Evolutionary conservation across 2,797 vertebrate species (phyloP).

Genomic region (Ciconia nigra): DNA sequence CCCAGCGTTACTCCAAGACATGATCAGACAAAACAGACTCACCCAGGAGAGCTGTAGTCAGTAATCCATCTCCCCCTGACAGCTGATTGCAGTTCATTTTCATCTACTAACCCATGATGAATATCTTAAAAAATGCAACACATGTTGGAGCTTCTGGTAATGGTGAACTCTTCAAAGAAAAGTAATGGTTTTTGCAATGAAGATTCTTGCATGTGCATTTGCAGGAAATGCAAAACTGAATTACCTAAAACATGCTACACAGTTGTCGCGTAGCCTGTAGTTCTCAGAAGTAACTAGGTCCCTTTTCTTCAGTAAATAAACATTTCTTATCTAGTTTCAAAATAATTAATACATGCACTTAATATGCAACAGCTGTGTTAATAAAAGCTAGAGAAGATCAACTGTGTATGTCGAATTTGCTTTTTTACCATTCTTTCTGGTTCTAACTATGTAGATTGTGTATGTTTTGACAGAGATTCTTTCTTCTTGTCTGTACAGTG

Average conservation of each 20-base stretch:
- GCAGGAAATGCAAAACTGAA: background rate
- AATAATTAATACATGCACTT: background rate
- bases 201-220: background rate
- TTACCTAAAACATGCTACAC: background rate
- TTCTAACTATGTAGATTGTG: background rate
- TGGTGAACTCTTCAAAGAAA: background rate
- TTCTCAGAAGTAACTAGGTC: background rate
- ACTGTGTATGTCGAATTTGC: background rate
- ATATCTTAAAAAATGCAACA: background rate
- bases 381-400: background rate
- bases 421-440: background rate
- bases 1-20: background rate
- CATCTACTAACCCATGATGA: background rate
- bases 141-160: background rate
- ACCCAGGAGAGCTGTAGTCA: background rate
- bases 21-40: background rate
- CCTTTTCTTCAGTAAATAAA: background rate
- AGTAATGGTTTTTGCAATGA: background rate
- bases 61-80: background rate
- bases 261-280: background rate
- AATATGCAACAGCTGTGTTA: background rate
- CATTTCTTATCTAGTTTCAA: background rate
- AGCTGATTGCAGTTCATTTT: background rate
- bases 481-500: background rate
- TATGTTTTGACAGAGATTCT: background rate